These are phyloP conservation scores for Acyrthosiphon pisum DNA, from an alignment of 1,140 invertebrate genomes.

Conservation along the genomic window DNA sequence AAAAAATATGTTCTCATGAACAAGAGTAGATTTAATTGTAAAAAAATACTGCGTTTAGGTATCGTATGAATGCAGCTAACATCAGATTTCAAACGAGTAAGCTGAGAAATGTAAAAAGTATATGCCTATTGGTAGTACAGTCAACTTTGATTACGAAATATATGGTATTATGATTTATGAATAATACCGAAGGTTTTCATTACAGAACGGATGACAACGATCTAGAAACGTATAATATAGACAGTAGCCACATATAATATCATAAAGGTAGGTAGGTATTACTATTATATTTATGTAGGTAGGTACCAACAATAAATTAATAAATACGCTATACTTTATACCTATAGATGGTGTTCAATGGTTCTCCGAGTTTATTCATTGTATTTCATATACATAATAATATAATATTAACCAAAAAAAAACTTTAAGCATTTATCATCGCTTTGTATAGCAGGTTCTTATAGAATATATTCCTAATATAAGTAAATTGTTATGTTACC, in stretches of 20 bases:
- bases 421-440: not conserved
- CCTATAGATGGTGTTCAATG: no score
- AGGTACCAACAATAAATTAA: no score
- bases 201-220: not conserved
- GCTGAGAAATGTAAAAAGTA: not conserved
- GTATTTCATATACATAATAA: not conserved
- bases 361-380: not conserved
- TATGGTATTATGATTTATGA: not conserved
- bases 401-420: not conserved
- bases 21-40: constrained; percentile 21
- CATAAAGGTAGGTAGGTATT: not conserved
- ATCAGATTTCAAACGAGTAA: constrained; percentile 21
- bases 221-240: not conserved
- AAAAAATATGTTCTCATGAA: not conserved
- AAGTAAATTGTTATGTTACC: not conserved
- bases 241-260: not conserved
- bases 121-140: not conserved
- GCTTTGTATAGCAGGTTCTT: not conserved
- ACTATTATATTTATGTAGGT: no score
- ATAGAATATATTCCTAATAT: not conserved
- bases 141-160: constrained; percentile 22
- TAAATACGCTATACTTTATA: no score
- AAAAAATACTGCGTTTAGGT: constrained; percentile 1
- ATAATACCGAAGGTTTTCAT: constrained; percentile 11
- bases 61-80: constrained; percentile 9